Evolutionary conservation across 2,797 vertebrate genomes (phyloP), one percentile per base, ranked within the genome.

Genomic region (Schizothorax lantsangensis): DNA sequence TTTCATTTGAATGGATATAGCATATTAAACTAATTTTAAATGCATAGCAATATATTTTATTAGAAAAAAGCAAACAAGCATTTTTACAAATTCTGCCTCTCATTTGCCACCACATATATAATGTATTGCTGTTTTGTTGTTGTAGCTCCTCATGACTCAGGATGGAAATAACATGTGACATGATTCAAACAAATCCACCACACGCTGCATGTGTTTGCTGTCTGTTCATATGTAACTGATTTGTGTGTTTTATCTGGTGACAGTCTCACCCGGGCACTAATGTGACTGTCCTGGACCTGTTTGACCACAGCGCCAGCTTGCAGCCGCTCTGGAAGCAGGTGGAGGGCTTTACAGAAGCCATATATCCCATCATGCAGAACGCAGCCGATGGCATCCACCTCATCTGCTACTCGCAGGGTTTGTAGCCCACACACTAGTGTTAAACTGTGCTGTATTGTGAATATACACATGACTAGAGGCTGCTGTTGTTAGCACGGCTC

Each of bases 241-340:
- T 6, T 81, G 19, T 81, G 47, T 57, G 40, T 64, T 64, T 47
- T 75, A 3, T 47, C 1, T 68, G 43, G 8, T 47, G 1, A 30
- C 92, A 98, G 97, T 96, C 97, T 88, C 97, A 97, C 89, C 97
- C 97, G 0, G 97, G 97, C 68, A 97, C 97, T 11, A 97, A 96
- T 19, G 97, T 98, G 89, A 95, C 96, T 0, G 94, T 98, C 57
- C 95, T 98, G 3, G 97, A 98, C 93, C 91, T 98, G 93, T 98
- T 97, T 66, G 97, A 98, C 91, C 93, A 92, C 83, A 93, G 95
- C 6, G 92, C 95, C 88, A 98, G 97, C 86, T 93, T 98, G 89
- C 90, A 96, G 92, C 97, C 97, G 1, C 91, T 98, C 88, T 98
- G 97, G 97, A 97, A 96, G 86, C 97, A 98, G 92, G 97, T 98